Evolutionary conservation across 1,140 invertebrate genomes (phyloP).

Genomic region (Achroia grisella): DNA sequence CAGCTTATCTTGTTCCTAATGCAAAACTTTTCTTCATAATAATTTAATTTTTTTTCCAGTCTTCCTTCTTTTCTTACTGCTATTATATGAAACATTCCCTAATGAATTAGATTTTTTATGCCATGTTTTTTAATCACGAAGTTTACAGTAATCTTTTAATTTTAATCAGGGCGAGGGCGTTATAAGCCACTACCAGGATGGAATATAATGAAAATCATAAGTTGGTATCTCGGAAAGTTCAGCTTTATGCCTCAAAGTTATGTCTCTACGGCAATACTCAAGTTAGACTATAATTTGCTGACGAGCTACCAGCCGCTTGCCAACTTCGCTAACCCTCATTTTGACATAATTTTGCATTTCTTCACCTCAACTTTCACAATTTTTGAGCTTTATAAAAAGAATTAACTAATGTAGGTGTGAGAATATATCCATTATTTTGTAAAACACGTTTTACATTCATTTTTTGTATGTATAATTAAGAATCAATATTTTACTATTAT

Average conservation of each 20-base stretch:
- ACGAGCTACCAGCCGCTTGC: slow-evolving; percentile 37
- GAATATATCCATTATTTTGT: too few species aligned
- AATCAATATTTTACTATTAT: too few species aligned
- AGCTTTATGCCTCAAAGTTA: slow-evolving; percentile 33
- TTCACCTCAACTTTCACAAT: slow-evolving; percentile 11
- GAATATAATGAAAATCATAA: slow-evolving; percentile 62
- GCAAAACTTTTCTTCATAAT: background rate
- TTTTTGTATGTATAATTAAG: too few species aligned
- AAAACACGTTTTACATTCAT: too few species aligned
- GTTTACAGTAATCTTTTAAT: slow-evolving; percentile 4
- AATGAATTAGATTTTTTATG: background rate
- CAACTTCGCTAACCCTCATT: slow-evolving; percentile 37
- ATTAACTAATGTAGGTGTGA: too few species aligned
- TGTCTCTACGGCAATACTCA: slow-evolving; percentile 38
- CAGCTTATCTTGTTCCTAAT: too few species aligned
- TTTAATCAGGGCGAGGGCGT: slow-evolving; percentile 5
- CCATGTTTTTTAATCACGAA: background rate
- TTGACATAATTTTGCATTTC: slow-evolving; percentile 29
- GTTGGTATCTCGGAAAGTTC: slow-evolving; percentile 48
- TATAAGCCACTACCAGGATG: slow-evolving; percentile 3
- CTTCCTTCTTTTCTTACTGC: too few species aligned
- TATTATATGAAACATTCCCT: too few species aligned
- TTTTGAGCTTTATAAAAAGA: slow-evolving; percentile 4
- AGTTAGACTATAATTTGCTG: slow-evolving; percentile 60
- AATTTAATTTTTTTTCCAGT: background rate